These are phyloP conservation scores for Stenotaenia linearis DNA, from an alignment of 2,888 invertebrate species.

Conservation along the genomic window DNA sequence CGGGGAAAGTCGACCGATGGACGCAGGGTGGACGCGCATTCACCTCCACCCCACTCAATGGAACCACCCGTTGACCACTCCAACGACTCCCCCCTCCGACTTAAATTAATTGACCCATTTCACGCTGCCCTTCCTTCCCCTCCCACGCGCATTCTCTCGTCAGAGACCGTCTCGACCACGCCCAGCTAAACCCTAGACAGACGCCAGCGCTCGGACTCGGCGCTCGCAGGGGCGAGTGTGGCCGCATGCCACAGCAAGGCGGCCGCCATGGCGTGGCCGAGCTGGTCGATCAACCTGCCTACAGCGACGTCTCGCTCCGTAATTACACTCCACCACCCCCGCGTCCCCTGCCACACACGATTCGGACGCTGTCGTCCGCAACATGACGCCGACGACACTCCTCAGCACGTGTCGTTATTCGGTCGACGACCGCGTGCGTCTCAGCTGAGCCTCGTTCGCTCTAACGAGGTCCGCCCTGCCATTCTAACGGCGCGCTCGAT, in stretches of 20 bases:
- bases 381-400: neutral
- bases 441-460: conserved; percentile 17
- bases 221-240: neutral
- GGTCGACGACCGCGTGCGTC: conserved; percentile 24
- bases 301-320: neutral
- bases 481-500: neutral
- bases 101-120: conserved; percentile 17
- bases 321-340: neutral
- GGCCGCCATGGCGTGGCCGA: conserved; percentile 24
- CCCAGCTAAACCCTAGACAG: neutral
- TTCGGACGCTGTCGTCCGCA: neutral
- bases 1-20: conserved; percentile 17
- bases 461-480: neutral
- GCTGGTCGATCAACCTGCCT: conserved; percentile 18
- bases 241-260: conserved; percentile 26
- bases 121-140: conserved; percentile 24
- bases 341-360: neutral
- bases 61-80: conserved; percentile 5
- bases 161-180: conserved; percentile 21
- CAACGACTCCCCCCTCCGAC: neutral
- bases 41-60: conserved; percentile 2
- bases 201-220: neutral
- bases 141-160: neutral
- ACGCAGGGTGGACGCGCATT: conserved; percentile 13
- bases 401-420: neutral